Conservation (phyloP, 2,797 vertebrate genomes). For the Borostomias antarcticus region DNA sequence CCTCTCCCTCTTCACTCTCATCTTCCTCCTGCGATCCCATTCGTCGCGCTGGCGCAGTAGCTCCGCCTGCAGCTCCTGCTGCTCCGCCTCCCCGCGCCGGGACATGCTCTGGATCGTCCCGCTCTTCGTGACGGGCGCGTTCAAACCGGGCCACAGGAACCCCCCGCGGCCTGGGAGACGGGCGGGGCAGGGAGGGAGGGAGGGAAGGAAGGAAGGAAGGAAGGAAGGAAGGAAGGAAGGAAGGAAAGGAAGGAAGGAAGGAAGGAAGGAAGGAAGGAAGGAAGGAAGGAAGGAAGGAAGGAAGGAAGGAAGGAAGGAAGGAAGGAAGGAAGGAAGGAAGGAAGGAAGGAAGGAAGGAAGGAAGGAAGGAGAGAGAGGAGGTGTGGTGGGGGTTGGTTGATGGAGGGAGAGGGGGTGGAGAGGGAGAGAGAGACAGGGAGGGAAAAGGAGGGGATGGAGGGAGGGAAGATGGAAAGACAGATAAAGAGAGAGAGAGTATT, state of each 20-base stretch:
- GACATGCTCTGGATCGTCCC: constrained; percentile 70
- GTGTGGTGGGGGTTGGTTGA: too few species aligned
- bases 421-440: too few species aligned
- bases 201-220: not conserved
- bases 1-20: constrained; percentile 83
- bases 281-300: too few species aligned
- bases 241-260: not conserved
- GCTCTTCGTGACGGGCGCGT: constrained; percentile 76
- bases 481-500: too few species aligned
- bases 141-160: constrained; percentile 94
- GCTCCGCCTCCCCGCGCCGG: constrained; percentile 77
- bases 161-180: constrained; percentile 81
- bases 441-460: too few species aligned
- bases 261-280: too few species aligned
- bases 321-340: too few species aligned
- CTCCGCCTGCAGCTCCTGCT: constrained; percentile 75
- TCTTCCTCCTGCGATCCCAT: constrained; percentile 83
- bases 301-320: too few species aligned
- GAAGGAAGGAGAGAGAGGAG: too few species aligned
- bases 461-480: too few species aligned
- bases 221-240: not conserved
- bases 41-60: constrained; percentile 81
- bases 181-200: not conserved
- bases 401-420: too few species aligned
- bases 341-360: too few species aligned